Evolutionary conservation across 2,888 invertebrate genomes (phyloP).

Genomic region (Tyria jacobaeae): DNA sequence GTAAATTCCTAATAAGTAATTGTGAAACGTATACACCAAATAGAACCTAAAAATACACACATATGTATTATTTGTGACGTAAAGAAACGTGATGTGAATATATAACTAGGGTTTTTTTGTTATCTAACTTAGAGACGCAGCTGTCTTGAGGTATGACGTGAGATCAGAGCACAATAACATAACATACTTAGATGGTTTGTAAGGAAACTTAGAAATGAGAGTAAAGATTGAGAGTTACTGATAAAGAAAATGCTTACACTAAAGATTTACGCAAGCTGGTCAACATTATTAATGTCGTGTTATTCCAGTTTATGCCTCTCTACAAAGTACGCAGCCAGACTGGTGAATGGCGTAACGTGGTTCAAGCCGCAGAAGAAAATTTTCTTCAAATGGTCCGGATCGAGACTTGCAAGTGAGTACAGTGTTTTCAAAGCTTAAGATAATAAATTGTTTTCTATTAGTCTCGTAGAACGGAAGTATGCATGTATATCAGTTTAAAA

Average conservation of each 20-base stretch:
- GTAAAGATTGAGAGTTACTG: not conserved
- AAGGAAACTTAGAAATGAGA: not conserved
- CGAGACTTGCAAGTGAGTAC: constrained; percentile 71
- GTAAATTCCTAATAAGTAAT: not conserved
- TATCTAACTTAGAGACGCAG: no score
- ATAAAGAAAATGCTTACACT: not conserved
- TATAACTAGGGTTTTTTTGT: no score
- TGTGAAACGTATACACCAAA: not conserved
- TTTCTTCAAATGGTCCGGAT: constrained; percentile 72
- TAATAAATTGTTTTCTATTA: no score
- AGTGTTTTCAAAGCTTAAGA: no score
- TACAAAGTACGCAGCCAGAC: constrained; percentile 63
- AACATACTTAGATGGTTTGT: not conserved
- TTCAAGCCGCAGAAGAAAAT: constrained; percentile 70
- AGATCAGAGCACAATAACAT: not conserved
- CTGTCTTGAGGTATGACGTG: no score
- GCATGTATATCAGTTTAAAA: no score
- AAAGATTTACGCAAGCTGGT: not conserved
- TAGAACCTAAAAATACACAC: not conserved
- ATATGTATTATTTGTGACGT: not conserved
- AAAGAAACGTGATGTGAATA: not conserved
- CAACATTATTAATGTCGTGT: not conserved
- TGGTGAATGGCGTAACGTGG: constrained; percentile 67
- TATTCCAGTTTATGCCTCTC: constrained; percentile 71
- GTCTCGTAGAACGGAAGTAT: no score